Evolutionary conservation across 2,113 vertebrate species (phyloP), one percentile per base, ranked within the genome.

Genomic region (Jaculus jaculus): DNA sequence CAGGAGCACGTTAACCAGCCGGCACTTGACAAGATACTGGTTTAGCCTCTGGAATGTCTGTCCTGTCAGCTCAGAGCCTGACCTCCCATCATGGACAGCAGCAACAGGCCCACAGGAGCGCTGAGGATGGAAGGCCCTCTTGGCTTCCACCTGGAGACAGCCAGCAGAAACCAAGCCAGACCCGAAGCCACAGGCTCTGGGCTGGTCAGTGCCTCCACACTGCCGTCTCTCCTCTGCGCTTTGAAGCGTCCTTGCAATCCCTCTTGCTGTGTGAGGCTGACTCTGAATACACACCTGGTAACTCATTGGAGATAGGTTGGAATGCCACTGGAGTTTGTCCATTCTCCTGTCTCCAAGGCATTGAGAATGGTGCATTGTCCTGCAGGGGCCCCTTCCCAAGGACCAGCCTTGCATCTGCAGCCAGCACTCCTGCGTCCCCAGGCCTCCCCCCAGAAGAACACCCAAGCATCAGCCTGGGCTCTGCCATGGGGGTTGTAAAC

Each of bases 201-300:
- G 0, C 10, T 10, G 0, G 16, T 79, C 71, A 63, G 2, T 0
- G 72, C 0, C 0, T 9, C 84, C 23, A 0, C 37, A 32, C 13
- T 51, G 21, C 16, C 66, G 54, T 17, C n/a, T 60, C 66, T 58
- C n/a, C 2, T 32, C 5, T 13, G 69, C n/a, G 13, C 39, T 37
- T 6, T 5, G 73, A 87, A 21, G 71, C 23, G 26, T 23, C 0
- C 54, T 86, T 87, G 61, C 75, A 61, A 11, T 17, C 74, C 83
- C 51, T 42, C 0, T 61, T 90, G n/a, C 28, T 8, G 6, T 39
- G 34, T 2, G 3, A 84, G 65, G 21, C 13, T n/a, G 81, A 24
- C 30, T 54, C 68, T 81, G 58, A 71, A 71, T 74, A 39, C 20
- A 32, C 4, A 32, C 16, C 58, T 83, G 30, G 71, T 77, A 74